A percentile compares a stretch with the other conserved stretches of the same genome.
Evolutionary conservation across 1,140 invertebrate genomes (phyloP).

Genomic region (Drosophila cardini): DNA sequence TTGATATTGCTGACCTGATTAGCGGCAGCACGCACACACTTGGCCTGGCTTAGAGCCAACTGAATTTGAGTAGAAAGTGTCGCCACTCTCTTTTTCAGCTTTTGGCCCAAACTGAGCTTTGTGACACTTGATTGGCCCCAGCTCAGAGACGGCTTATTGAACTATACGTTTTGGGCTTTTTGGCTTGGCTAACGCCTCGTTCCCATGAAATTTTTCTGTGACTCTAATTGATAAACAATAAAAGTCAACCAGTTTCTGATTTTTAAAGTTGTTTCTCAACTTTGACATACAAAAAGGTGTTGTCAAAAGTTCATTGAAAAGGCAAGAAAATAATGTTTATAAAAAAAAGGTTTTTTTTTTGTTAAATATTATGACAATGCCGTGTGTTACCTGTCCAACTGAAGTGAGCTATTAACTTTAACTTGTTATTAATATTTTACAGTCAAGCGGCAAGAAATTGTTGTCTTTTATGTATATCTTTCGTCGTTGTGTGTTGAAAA

Average conservation of each 20-base stretch:
- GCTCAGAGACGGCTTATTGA: conserved; percentile 38
- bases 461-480: conserved; percentile 27
- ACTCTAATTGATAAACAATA: conserved; percentile 48
- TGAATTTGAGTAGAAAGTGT: conserved; percentile 45
- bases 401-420: conserved; percentile 22
- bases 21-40: conserved; percentile 48
- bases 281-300: conserved; percentile 41
- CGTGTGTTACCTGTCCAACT: conserved; percentile 9
- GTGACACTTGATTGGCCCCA: conserved; percentile 32
- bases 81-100: conserved; percentile 43
- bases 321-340: background rate
- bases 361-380: conserved; percentile 46
- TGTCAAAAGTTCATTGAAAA: conserved; percentile 50
- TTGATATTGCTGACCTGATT: conserved; percentile 49
- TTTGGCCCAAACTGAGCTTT: background rate
- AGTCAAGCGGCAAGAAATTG: conserved; percentile 2
- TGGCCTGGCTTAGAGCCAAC: conserved; percentile 21
- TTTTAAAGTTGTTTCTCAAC: conserved; percentile 32
- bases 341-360: conserved; percentile 34
- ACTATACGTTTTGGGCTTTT: conserved; percentile 7
- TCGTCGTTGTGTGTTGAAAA: conserved; percentile 47
- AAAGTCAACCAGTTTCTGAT: conserved; percentile 42
- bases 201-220: conserved; percentile 22
- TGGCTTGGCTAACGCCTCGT: conserved; percentile 6
- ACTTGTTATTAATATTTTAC: conserved; percentile 34